Evolutionary conservation across 2,888 invertebrate species (phyloP).

Genomic region (Lacanobia wlatinum): DNA sequence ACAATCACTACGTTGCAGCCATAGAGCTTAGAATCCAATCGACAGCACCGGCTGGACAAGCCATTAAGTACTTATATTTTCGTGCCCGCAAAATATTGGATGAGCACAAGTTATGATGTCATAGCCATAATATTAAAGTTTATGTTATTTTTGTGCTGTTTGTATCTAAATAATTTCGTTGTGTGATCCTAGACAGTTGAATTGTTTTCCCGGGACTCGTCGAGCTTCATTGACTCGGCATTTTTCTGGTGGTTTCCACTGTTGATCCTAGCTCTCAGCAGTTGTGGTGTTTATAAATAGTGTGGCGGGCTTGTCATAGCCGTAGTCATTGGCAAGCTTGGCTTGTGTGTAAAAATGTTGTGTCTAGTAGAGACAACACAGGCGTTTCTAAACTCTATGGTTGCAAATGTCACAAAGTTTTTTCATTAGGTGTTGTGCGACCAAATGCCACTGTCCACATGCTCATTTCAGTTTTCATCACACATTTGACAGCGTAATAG

Average conservation of each 20-base stretch:
- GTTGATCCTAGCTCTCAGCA: too few relatives aligned
- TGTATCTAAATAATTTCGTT: too few relatives aligned
- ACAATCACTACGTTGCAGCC: conserved; percentile 14
- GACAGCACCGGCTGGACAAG: background rate
- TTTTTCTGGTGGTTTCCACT: too few relatives aligned
- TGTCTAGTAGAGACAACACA: background rate
- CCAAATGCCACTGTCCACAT: conserved; percentile 29
- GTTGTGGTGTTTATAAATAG: too few relatives aligned
- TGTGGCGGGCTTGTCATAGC: too few relatives aligned
- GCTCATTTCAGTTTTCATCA: conserved; percentile 28
- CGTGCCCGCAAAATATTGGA: background rate
- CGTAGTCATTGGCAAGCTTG: too few relatives aligned
- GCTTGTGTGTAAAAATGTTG: too few relatives aligned
- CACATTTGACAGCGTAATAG: conserved; percentile 6
- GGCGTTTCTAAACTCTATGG: background rate
- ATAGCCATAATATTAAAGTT: too few relatives aligned
- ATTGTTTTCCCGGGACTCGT: too few relatives aligned
- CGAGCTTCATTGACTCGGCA: too few relatives aligned
- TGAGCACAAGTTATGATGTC: background rate
- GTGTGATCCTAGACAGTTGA: too few relatives aligned
- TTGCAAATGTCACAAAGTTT: conserved; percentile 59
- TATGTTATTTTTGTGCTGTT: too few relatives aligned
- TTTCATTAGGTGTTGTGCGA: conserved; percentile 64
- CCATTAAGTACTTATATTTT: background rate
- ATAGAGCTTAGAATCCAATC: background rate